A percentile compares a stretch with the other conserved stretches of the same genome.
Conservation (phyloP, 2,113 vertebrate species). For the Mormyrus lacerda region DNA sequence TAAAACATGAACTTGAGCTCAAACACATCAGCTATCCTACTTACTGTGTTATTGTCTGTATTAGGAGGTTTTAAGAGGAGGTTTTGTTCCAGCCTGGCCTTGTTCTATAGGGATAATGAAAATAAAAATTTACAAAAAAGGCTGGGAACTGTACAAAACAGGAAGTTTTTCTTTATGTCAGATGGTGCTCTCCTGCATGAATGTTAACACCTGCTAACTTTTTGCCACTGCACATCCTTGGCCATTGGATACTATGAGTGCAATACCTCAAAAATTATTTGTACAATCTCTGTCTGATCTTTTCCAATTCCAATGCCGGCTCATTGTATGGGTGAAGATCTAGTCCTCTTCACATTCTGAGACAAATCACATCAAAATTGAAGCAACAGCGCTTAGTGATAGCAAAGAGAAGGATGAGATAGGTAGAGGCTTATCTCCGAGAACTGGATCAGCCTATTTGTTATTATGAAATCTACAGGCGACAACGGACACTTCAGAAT, state of each 20-base stretch:
- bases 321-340: not conserved
- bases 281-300: not conserved
- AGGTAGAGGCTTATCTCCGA: not conserved
- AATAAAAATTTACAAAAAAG: not conserved
- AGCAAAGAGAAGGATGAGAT: not conserved
- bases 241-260: not conserved
- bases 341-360: not conserved
- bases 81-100: not conserved
- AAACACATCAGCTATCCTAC: not conserved
- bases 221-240: not conserved
- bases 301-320: not conserved
- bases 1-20: not conserved
- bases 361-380: not conserved
- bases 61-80: not conserved
- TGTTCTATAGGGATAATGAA: not conserved
- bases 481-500: not conserved
- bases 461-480: not conserved
- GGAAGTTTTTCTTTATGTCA: not conserved
- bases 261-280: not conserved
- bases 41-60: not conserved
- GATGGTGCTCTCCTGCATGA: not conserved
- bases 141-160: not conserved
- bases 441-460: not conserved
- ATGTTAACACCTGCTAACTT: not conserved
- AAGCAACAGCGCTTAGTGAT: not conserved